Percentiles rank a stretch among this genome's conserved stretches.
phyloP scores from a whole-genome alignment of 2,797 vertebrate genomes.

The Cirrhinus mrigala region DNA sequence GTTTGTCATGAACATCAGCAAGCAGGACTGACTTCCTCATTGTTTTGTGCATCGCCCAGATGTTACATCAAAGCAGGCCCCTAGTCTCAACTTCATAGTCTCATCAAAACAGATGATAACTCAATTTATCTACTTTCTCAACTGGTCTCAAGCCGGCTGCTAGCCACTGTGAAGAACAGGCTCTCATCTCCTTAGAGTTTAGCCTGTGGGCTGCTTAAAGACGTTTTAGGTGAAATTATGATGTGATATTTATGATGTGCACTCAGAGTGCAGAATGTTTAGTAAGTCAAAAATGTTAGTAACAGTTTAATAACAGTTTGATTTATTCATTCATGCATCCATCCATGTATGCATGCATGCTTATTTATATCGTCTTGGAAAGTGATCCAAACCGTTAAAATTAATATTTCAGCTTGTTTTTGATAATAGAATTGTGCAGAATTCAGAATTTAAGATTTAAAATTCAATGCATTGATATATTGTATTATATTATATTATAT shows the following conservation, averaged over 20 bases:
- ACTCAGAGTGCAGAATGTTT: not conserved
- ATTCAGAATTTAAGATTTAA: not conserved
- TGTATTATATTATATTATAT: too few relatives aligned
- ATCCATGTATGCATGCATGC: not conserved
- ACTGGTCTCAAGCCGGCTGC: not conserved
- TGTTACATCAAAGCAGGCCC: slow-evolving; percentile 24
- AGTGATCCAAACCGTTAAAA: not conserved
- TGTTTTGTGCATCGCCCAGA: slow-evolving; percentile 32
- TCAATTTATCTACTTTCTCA: slow-evolving; percentile 23
- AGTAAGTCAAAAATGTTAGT: too few relatives aligned
- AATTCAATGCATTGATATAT: not conserved
- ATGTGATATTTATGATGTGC: not conserved
- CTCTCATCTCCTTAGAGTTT: not conserved
- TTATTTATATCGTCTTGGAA: not conserved
- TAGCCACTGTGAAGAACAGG: not conserved
- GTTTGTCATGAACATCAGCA: slow-evolving; percentile 10
- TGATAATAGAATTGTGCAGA: not conserved
- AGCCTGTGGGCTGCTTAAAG: not conserved
- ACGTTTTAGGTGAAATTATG: not conserved
- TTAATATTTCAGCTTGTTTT: not conserved
- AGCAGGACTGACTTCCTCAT: not conserved
- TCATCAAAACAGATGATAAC: slow-evolving; percentile 34
- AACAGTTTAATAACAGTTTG: not conserved
- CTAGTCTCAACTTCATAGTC: slow-evolving; percentile 4
- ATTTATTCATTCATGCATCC: not conserved